Evolutionary conservation across 1,140 invertebrate species (phyloP), one percentile per base, ranked within the genome.

Genomic region (Hydropsyche tenuis): DNA sequence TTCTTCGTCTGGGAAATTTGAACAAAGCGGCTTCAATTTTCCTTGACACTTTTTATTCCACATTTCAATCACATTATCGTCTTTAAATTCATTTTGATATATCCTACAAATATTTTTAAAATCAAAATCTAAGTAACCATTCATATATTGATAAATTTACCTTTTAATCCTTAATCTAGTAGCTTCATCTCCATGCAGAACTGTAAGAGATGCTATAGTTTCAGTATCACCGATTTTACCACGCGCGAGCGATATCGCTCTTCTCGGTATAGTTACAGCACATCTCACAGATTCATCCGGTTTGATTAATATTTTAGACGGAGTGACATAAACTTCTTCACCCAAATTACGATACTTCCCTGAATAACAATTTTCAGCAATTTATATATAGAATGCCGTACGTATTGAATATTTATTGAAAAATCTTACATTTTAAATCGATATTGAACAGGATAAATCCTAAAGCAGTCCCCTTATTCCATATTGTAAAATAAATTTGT

Each of bases 401-500:
- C 42, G 6, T 45, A 45, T 45, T 56, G 51, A 56, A 56, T 56
- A 56, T 56, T 45, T 45, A 14, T 9, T 18, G 18, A 56, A n/a
- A 25, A 30, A 70, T 11, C 56, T 62, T 68, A 77, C 76, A 77
- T 71, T 77, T 77, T 4, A 77, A 66, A 43, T 77, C 73, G 20
- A 77, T 69, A 51, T 75, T 71, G 27, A 75, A 75, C 22, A 77
- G 18, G 6, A 75, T 66, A 22, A 77, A 77, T 5, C 37, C 76
- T 6, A 60, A 48, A 7, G 71, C 48, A 1, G 27, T 25, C 4
- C 76, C 76, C 16, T 66, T 77, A 51, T 77, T 77, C 76, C 76
- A 77, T 12, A 77, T 75, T 12, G 73, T 77, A 48, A 77, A 77
- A 69, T 56, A 45, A n/a, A 77, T 77, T 25, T 75, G 65, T 42